Percentiles rank a stretch among this genome's conserved stretches.
Conservation (phyloP, 2,888 invertebrate species). For the Pediacus dermestoides region DNA sequence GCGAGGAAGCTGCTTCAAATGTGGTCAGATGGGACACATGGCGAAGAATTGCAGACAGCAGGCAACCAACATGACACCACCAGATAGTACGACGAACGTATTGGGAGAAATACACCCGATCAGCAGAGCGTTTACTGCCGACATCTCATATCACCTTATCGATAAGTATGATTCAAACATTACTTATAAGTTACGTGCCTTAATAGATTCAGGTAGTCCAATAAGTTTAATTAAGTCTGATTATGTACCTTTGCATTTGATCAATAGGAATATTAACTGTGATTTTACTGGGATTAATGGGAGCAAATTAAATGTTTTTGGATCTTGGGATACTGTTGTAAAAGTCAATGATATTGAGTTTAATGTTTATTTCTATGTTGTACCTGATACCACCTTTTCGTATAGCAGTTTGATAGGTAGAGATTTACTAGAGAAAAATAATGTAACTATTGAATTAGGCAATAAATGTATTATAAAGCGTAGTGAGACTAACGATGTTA, state of each 20-base stretch:
- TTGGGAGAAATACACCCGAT: background rate
- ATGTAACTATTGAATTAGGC: too few relatives aligned
- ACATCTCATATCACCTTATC: background rate
- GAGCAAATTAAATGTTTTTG: background rate
- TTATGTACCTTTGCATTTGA: too few relatives aligned
- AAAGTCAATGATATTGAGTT: background rate
- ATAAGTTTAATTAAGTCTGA: constrained; percentile 1
- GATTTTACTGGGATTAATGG: background rate
- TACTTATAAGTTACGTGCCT: constrained; percentile 1
- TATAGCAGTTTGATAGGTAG: too few relatives aligned
- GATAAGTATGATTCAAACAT: background rate
- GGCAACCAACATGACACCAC: background rate
- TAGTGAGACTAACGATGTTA: too few relatives aligned
- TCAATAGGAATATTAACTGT: too few relatives aligned
- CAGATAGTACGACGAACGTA: constrained; percentile 4
- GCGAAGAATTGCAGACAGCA: background rate
- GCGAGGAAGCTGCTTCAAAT: background rate
- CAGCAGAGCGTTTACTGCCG: background rate
- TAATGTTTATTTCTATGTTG: background rate
- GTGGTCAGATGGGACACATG: background rate
- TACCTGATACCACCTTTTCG: constrained; percentile 1
- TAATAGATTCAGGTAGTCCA: constrained; percentile 4
- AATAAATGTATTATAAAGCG: too few relatives aligned
- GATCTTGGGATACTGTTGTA: background rate
- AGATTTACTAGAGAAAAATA: too few relatives aligned